A percentile compares a stretch with the other conserved stretches of the same genome.
Conservation (phyloP, 2,888 invertebrate species). For the Colostygia pectinataria region DNA sequence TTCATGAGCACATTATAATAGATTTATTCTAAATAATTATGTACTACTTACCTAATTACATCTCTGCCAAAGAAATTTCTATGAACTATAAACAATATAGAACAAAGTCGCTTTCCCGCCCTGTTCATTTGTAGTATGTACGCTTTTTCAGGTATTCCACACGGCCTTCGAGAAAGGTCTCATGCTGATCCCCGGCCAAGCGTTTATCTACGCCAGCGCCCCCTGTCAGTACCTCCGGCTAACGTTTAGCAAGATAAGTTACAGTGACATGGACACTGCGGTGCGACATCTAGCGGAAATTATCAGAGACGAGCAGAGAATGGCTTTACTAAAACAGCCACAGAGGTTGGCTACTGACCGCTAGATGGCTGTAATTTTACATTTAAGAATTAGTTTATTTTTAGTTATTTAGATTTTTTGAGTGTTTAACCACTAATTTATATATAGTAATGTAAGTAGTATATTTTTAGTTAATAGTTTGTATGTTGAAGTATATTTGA, state of each 20-base stretch:
- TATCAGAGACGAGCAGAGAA: constrained; percentile 82
- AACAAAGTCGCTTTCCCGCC: too few relatives aligned
- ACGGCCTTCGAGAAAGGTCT: constrained; percentile 87
- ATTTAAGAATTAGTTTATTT: too few relatives aligned
- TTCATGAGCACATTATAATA: too few relatives aligned
- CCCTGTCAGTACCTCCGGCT: constrained; percentile 87
- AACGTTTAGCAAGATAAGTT: constrained; percentile 86
- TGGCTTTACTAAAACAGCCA: constrained; percentile 39
- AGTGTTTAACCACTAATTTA: too few relatives aligned
- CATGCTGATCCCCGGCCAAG: constrained; percentile 88
- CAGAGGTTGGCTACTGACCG: constrained; percentile 50
- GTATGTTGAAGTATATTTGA: too few relatives aligned
- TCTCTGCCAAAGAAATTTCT: too few relatives aligned
- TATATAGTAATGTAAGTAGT: too few relatives aligned
- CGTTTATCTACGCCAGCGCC: constrained; percentile 84
- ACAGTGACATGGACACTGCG: constrained; percentile 86
- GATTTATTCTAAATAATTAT: too few relatives aligned
- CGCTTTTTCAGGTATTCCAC: constrained; percentile 58
- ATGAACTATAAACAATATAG: too few relatives aligned
- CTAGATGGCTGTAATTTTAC: constrained; percentile 40
- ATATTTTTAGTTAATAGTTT: too few relatives aligned
- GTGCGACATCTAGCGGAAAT: constrained; percentile 82
- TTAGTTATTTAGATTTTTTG: too few relatives aligned
- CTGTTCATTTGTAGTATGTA: background rate
- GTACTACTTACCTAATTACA: too few relatives aligned